Conservation (phyloP, 1,140 invertebrate genomes). For the Zaprionus lachaisei region DNA sequence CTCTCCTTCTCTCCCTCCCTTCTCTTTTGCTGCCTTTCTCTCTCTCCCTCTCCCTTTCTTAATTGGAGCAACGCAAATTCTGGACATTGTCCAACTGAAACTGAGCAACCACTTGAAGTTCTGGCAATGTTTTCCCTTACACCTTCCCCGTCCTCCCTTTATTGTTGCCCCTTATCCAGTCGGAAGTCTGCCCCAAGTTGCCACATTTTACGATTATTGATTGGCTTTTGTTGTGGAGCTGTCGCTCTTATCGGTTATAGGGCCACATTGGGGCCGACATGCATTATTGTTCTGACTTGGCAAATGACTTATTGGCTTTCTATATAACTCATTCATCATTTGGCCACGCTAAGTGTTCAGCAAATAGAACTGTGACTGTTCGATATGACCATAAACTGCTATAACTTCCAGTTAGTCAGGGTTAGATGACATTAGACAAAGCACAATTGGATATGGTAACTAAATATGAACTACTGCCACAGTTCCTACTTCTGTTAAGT, state of each 20-base stretch:
- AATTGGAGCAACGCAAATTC: slow-evolving; percentile 60
- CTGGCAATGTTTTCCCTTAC: background rate
- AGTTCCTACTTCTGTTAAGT: no score
- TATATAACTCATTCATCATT: slow-evolving; percentile 21
- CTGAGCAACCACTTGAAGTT: slow-evolving; percentile 2
- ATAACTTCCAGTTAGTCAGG: background rate
- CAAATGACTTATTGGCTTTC: slow-evolving; percentile 40
- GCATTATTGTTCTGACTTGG: slow-evolving; percentile 31
- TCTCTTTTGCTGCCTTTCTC: background rate
- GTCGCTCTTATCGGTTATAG: slow-evolving; percentile 33
- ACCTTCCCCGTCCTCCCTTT: background rate
- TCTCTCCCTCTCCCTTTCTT: background rate
- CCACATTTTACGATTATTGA: slow-evolving; percentile 42
- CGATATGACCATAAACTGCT: background rate
- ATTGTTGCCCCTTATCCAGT: background rate
- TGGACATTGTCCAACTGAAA: slow-evolving; percentile 58
- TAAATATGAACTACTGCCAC: no score
- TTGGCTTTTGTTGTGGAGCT: slow-evolving; percentile 23
- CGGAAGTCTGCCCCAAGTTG: slow-evolving; percentile 8
- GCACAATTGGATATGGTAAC: no score
- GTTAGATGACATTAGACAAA: background rate
- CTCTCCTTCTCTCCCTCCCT: background rate
- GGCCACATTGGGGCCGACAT: slow-evolving; percentile 33
- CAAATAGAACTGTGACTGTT: slow-evolving; percentile 11
- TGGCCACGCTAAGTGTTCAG: slow-evolving; percentile 10